phyloP scores from a whole-genome alignment of 2,797 vertebrate genomes.

The Tinamus major region DNA sequence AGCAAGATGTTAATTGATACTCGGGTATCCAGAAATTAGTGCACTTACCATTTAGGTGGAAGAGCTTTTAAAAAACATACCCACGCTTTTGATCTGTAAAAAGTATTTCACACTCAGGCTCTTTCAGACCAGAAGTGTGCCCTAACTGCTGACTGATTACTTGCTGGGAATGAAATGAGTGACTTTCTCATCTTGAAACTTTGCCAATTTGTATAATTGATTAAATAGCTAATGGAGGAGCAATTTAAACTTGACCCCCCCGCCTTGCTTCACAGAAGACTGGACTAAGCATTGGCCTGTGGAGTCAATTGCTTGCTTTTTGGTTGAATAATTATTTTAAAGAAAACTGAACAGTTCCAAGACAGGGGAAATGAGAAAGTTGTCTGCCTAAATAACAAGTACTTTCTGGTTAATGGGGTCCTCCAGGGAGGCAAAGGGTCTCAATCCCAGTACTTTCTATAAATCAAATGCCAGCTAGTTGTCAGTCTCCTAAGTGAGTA shows the following conservation, averaged over 20 bases:
- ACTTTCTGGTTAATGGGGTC: conserved; percentile 5
- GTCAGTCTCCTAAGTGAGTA: neutral
- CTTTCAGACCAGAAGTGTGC: conserved; percentile 18
- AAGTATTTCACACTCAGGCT: neutral
- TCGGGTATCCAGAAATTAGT: conserved; percentile 14
- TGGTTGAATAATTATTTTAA: conserved; percentile 66
- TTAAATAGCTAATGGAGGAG: conserved; percentile 58
- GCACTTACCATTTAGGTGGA: neutral
- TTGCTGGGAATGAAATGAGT: conserved; percentile 32
- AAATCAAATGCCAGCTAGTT: neutral
- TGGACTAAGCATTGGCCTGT: conserved; percentile 1
- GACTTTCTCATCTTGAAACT: conserved; percentile 40
- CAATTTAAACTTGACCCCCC: conserved; percentile 35
- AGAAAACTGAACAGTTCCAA: conserved; percentile 21
- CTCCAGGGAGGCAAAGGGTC: neutral
- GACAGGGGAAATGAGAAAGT: conserved; percentile 36
- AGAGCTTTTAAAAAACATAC: conserved; percentile 29
- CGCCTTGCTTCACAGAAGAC: conserved; percentile 17
- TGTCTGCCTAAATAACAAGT: conserved; percentile 15
- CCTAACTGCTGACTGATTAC: conserved; percentile 37
- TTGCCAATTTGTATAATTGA: conserved; percentile 58
- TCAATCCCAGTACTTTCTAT: neutral
- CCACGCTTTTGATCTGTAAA: neutral
- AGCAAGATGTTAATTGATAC: neutral
- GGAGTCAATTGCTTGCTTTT: conserved; percentile 38